phyloP scores from a whole-genome alignment of 2,113 vertebrate species.

The Myotis yumanensis region DNA sequence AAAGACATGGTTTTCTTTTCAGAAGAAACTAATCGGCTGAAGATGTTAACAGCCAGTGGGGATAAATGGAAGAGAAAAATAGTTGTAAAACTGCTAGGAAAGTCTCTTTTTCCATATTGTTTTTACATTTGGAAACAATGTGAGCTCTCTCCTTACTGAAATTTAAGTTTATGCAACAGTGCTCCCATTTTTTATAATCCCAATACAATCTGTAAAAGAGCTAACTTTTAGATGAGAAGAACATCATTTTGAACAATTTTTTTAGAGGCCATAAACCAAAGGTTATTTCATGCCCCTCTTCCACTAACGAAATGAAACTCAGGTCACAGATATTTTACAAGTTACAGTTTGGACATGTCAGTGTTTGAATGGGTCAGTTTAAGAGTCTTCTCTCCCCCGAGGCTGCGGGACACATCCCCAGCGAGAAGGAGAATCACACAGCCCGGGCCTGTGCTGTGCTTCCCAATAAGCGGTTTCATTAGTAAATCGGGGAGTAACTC shows the following conservation, averaged over 20 bases:
- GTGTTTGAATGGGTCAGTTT: neutral
- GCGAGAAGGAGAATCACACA: neutral
- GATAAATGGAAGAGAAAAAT: neutral
- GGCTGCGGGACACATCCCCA: neutral
- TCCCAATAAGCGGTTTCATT: neutral
- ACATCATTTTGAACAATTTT: neutral
- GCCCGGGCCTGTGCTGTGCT: neutral
- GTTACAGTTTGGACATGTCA: slow-evolving; percentile 7
- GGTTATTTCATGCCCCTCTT: slow-evolving; percentile 18
- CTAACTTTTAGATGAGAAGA: slow-evolving; percentile 6
- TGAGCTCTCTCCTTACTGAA: slow-evolving; percentile 3
- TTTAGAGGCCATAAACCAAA: slow-evolving; percentile 37
- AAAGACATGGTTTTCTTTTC: slow-evolving; percentile 34
- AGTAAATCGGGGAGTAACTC: slow-evolving; percentile 26
- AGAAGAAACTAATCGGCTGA: slow-evolving; percentile 13
- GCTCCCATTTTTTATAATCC: slow-evolving; percentile 33
- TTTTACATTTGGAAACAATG: neutral
- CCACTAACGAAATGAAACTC: slow-evolving; percentile 36
- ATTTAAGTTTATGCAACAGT: slow-evolving; percentile 34
- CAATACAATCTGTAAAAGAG: neutral
- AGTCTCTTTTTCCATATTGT: neutral
- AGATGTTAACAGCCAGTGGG: neutral
- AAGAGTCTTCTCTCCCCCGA: neutral
- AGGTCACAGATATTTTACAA: slow-evolving; percentile 44
- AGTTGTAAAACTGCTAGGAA: slow-evolving; percentile 45